Evolutionary conservation across 2,113 vertebrate species (phyloP).

Genomic region (Onychorhynchus coronatus): DNA sequence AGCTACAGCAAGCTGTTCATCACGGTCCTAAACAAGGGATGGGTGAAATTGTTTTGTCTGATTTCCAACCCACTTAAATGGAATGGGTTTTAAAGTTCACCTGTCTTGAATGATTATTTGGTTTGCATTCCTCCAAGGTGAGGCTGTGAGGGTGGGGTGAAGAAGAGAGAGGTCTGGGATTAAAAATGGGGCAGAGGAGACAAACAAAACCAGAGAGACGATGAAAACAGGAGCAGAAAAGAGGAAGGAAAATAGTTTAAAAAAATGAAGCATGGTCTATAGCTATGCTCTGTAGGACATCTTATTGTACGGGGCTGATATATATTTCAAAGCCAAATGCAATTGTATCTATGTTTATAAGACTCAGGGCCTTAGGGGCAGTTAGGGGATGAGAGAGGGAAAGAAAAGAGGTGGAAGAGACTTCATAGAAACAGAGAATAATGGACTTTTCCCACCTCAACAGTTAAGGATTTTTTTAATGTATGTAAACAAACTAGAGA

Average conservation of each 20-base stretch:
- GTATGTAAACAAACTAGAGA: not conserved
- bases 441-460: not conserved
- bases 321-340: not conserved
- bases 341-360: not conserved
- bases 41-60: constrained; percentile 57
- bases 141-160: constrained; percentile 48
- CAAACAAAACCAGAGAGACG: constrained; percentile 30
- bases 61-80: constrained; percentile 54
- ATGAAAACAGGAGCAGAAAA: not conserved
- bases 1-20: constrained; percentile 20
- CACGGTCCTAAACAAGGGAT: constrained; percentile 32
- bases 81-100: constrained; percentile 62
- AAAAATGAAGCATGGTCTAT: not conserved
- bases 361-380: not conserved
- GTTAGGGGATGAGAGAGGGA: not conserved
- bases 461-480: not conserved
- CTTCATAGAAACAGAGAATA: not conserved
- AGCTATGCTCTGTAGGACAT: not conserved
- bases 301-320: not conserved
- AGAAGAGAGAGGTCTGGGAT: not conserved
- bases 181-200: constrained; percentile 33
- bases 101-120: constrained; percentile 29
- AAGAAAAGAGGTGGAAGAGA: not conserved
- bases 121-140: constrained; percentile 60
- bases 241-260: not conserved